phyloP scores from a whole-genome alignment of 2,888 invertebrate genomes.

The Nomada ferruginata region DNA sequence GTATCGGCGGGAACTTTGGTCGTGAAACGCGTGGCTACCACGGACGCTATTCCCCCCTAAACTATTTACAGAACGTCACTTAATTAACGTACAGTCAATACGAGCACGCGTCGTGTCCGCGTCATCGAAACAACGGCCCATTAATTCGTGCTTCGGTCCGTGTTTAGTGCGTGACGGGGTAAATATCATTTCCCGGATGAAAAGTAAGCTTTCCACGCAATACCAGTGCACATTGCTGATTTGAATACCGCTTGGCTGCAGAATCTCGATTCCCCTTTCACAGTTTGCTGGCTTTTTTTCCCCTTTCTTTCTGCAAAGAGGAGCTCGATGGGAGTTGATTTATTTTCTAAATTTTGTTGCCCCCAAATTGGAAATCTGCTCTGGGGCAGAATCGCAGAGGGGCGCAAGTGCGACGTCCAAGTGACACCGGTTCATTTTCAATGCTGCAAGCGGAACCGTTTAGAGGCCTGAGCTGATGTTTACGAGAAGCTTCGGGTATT shows the following conservation, averaged over 20 bases:
- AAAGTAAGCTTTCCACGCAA: constrained; percentile 57
- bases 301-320: too few relatives aligned
- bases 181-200: constrained; percentile 75
- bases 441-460: constrained; percentile 58
- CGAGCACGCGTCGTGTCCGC: constrained; percentile 63
- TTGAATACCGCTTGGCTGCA: constrained; percentile 49
- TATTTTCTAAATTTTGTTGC: too few relatives aligned
- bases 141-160: constrained; percentile 72
- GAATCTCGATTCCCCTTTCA: constrained; percentile 32
- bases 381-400: too few relatives aligned
- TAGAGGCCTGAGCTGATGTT: constrained; percentile 38
- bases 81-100: constrained; percentile 79
- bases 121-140: constrained; percentile 77
- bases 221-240: constrained; percentile 40
- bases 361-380: too few relatives aligned
- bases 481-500: constrained; percentile 41
- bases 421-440: constrained; percentile 51
- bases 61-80: constrained; percentile 75
- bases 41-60: constrained; percentile 52
- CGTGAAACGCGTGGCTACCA: constrained; percentile 26
- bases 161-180: constrained; percentile 76
- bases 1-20: constrained; percentile 2
- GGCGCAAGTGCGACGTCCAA: too few relatives aligned
- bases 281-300: not conserved
- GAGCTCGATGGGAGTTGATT: too few relatives aligned